phyloP scores from a whole-genome alignment of 2,113 vertebrate genomes.

The Myodes glareolus region DNA sequence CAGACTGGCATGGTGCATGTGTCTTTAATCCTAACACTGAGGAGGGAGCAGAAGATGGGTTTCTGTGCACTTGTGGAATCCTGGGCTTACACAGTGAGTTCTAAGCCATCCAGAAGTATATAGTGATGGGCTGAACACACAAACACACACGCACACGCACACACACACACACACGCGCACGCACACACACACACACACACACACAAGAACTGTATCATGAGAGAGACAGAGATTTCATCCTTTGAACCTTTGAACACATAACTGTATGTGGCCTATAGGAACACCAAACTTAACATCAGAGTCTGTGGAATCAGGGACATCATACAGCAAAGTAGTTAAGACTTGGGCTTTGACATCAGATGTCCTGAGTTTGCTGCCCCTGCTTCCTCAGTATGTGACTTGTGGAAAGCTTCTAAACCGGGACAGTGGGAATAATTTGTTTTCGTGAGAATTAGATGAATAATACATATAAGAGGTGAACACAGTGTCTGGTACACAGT shows the following conservation, averaged over 20 bases:
- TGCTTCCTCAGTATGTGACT: neutral
- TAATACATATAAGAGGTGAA: slow-evolving; percentile 65
- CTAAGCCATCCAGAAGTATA: neutral
- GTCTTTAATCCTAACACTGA: neutral
- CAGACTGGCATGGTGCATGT: neutral
- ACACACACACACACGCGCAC: neutral
- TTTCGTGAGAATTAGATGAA: slow-evolving; percentile 53
- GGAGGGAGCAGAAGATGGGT: neutral
- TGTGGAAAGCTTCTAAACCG: neutral
- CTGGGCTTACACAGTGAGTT: neutral
- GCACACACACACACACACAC: neutral
- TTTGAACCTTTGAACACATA: neutral
- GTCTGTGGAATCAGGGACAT: neutral
- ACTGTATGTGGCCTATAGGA: neutral
- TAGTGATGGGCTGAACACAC: neutral
- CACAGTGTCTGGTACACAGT: slow-evolving; percentile 14
- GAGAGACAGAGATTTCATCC: neutral
- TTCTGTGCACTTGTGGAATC: neutral
- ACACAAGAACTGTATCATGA: neutral
- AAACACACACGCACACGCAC: neutral
- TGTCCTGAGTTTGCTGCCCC: neutral
- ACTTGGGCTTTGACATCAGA: slow-evolving; percentile 39
- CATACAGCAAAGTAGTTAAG: neutral
- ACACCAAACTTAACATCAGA: neutral
- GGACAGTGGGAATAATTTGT: slow-evolving; percentile 16